Conservation (phyloP, 2,888 invertebrate species). For the Xestia rhomboidea region DNA sequence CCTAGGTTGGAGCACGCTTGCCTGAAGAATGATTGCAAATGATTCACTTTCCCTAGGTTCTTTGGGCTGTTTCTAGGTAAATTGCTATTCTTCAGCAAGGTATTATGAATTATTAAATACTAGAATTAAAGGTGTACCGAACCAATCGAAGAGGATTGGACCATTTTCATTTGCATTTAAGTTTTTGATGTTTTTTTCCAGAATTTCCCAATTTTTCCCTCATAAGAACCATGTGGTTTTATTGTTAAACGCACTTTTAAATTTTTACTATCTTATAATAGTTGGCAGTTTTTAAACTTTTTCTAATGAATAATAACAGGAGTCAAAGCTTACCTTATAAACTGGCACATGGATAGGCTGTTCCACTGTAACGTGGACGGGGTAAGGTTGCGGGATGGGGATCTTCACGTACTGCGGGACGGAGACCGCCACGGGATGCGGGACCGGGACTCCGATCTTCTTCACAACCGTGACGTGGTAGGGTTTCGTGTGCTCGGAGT, state of each 20-base stretch:
- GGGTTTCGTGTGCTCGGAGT: slow-evolving; percentile 93
- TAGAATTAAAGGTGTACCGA: not conserved
- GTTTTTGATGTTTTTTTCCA: not conserved
- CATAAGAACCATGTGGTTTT: not conserved
- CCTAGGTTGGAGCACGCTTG: too few species aligned
- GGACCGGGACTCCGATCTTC: slow-evolving; percentile 93
- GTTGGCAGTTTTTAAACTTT: not conserved
- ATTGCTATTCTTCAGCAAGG: not conserved
- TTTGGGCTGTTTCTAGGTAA: not conserved
- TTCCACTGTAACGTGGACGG: slow-evolving; percentile 93
- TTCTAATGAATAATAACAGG: not conserved
- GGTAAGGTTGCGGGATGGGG: slow-evolving; percentile 94
- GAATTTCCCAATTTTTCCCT: not conserved
- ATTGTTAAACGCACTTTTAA: not conserved
- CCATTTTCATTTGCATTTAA: not conserved
- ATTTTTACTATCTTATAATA: not conserved
- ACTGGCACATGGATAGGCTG: slow-evolving; percentile 94
- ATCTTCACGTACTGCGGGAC: slow-evolving; percentile 93
- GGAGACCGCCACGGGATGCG: slow-evolving; percentile 93
- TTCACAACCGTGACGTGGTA: slow-evolving; percentile 93
- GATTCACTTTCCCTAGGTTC: too few species aligned
- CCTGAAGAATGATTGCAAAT: too few species aligned
- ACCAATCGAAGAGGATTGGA: not conserved
- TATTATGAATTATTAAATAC: not conserved
- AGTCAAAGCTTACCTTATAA: slow-evolving; percentile 90